Evolutionary conservation across 2,113 vertebrate genomes (phyloP).

Genomic region (Malurus elegans): DNA sequence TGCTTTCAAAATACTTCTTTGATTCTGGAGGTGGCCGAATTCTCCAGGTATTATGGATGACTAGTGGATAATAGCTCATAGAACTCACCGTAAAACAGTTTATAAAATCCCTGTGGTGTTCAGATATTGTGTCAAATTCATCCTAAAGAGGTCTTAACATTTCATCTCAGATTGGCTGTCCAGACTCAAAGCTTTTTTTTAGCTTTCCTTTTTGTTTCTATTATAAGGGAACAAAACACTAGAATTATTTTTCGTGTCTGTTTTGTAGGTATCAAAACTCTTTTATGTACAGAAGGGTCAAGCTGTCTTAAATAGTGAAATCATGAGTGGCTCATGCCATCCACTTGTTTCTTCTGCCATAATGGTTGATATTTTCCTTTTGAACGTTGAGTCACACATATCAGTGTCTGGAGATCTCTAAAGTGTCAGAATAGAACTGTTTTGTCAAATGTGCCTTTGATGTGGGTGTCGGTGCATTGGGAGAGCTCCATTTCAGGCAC

Average conservation of each 20-base stretch:
- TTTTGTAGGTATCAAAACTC: neutral
- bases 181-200: neutral
- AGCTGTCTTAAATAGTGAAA: neutral
- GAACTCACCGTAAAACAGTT: neutral
- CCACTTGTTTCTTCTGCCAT: neutral
- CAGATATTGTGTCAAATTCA: neutral
- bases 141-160: neutral
- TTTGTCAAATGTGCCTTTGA: neutral
- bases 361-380: neutral
- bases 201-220: neutral
- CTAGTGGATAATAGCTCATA: neutral
- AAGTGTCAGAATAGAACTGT: neutral
- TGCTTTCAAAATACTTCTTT: neutral
- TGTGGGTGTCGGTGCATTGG: neutral
- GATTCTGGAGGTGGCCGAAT: neutral
- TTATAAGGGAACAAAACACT: neutral
- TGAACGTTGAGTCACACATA: neutral
- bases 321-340: neutral
- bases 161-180: neutral
- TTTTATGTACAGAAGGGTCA: neutral
- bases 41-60: neutral
- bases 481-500: neutral
- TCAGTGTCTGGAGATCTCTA: neutral
- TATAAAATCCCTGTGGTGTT: neutral
- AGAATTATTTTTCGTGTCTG: neutral